These are phyloP conservation scores for Burhinus bistriatus DNA, from an alignment of 2,113 vertebrate genomes.

Conservation along the genomic window DNA sequence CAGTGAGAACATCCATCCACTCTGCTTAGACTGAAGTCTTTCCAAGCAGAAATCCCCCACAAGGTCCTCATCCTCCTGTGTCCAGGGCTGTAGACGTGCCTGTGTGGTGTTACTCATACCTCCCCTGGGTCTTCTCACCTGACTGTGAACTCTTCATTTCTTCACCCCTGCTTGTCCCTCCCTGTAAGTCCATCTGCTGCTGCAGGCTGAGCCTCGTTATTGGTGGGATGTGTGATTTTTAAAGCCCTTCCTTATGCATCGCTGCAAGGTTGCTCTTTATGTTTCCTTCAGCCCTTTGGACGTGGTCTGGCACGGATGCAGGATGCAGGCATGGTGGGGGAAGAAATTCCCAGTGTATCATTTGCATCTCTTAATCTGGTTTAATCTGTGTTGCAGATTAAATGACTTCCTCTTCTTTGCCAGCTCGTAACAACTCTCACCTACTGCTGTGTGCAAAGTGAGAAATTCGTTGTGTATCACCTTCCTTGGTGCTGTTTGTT, in stretches of 20 bases:
- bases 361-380: neutral
- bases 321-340: neutral
- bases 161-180: neutral
- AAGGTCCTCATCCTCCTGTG: rapidly evolving
- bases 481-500: neutral
- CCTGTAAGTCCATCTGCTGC: neutral
- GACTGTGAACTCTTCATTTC: neutral
- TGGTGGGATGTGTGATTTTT: neutral
- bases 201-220: rapidly evolving
- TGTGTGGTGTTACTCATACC: neutral
- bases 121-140: neutral
- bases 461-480: neutral
- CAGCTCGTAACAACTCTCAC: neutral
- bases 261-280: neutral
- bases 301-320: neutral
- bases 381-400: neutral
- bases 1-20: neutral
- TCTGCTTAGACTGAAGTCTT: neutral
- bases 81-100: neutral
- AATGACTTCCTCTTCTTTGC: neutral
- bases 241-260: neutral
- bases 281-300: neutral
- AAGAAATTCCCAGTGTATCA: neutral
- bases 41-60: rapidly evolving
- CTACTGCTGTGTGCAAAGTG: neutral